Conservation (phyloP, 2,113 vertebrate genomes). For the Hiodon alosoides region DNA sequence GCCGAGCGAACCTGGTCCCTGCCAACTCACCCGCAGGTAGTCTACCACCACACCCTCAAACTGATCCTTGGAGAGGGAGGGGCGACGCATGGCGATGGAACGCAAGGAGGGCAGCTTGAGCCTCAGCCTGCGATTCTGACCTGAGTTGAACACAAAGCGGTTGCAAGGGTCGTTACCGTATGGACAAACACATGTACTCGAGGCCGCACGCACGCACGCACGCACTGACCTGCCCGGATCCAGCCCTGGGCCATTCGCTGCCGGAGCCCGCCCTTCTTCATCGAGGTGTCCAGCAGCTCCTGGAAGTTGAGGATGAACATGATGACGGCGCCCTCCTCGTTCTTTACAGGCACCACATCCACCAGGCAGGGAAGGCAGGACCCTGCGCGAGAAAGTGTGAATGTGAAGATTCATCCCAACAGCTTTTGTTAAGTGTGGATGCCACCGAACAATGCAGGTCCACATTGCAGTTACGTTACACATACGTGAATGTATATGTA, state of each 20-base stretch:
- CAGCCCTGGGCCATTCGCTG: conserved; percentile 75
- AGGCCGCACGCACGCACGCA: neutral
- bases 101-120: conserved; percentile 76
- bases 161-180: conserved; percentile 28
- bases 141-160: conserved; percentile 43
- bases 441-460: no score
- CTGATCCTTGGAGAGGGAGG: conserved; percentile 74
- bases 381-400: conserved; percentile 54
- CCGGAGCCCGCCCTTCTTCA: conserved; percentile 65
- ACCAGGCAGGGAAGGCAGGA: conserved; percentile 86
- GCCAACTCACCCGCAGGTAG: conserved; percentile 69
- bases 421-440: neutral
- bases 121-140: conserved; percentile 72
- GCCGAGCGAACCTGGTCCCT: neutral
- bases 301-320: conserved; percentile 99
- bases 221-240: conserved; percentile 63
- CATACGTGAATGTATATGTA: no score
- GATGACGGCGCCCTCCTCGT: conserved; percentile 84
- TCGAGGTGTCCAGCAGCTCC: conserved; percentile 67
- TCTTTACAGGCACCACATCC: conserved; percentile 91
- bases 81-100: conserved; percentile 56
- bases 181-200: neutral
- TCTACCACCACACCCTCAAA: conserved; percentile 84
- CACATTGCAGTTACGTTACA: neutral
- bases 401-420: neutral